These are phyloP conservation scores for Tridacna gigas DNA, from an alignment of 2,888 invertebrate species.

Conservation along the genomic window DNA sequence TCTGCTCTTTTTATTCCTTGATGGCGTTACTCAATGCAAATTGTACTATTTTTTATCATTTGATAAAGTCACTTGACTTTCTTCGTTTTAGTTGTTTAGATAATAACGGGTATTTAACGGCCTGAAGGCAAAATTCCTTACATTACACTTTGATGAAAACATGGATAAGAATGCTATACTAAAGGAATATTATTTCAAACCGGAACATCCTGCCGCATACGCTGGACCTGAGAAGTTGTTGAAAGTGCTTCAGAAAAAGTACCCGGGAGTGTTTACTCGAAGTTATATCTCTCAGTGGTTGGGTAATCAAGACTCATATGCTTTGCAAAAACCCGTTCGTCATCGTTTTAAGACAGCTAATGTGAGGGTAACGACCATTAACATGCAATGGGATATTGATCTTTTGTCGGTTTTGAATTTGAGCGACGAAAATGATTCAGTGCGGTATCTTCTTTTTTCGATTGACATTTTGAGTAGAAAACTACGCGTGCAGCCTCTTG, in stretches of 20 bases:
- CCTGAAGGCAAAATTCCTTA: too few relatives aligned
- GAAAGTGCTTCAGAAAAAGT: constrained; percentile 43
- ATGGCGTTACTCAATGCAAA: too few relatives aligned
- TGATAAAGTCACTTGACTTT: too few relatives aligned
- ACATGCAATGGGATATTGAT: constrained; percentile 50
- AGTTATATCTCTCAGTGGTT: constrained; percentile 46
- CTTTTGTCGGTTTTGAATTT: constrained; percentile 41
- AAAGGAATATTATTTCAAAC: constrained; percentile 44
- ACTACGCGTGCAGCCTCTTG: constrained; percentile 46
- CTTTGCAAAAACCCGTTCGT: constrained; percentile 45
- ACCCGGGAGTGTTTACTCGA: constrained; percentile 43
- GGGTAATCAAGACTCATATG: constrained; percentile 47
- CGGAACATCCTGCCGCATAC: constrained; percentile 40
- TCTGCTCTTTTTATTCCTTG: too few relatives aligned
- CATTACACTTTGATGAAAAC: not conserved
- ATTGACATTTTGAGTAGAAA: constrained; percentile 53
- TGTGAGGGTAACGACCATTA: constrained; percentile 44
- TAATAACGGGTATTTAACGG: too few relatives aligned
- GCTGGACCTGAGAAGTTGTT: constrained; percentile 45
- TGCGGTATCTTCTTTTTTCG: constrained; percentile 45
- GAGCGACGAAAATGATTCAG: constrained; percentile 43
- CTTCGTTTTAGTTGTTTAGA: too few relatives aligned
- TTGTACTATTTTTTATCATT: too few relatives aligned
- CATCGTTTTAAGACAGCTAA: constrained; percentile 47
- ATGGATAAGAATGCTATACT: constrained; percentile 41